Percentiles rank a stretch among this genome's conserved stretches.
Conservation (phyloP, 2,113 vertebrate genomes). For the Onychostruthus taczanowskii region DNA sequence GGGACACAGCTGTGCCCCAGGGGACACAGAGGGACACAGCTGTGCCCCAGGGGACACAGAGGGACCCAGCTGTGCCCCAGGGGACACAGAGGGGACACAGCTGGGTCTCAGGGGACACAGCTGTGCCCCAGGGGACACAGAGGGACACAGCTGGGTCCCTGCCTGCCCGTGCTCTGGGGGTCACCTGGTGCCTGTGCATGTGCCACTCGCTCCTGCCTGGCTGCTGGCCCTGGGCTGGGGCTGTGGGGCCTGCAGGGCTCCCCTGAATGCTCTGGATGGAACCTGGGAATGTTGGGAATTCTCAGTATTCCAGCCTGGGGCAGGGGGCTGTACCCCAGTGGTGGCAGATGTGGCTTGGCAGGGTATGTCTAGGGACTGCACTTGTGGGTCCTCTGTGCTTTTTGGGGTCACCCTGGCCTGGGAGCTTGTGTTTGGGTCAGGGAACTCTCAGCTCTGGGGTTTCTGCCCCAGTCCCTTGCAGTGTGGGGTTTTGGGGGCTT, state of each 20-base stretch:
- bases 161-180: neutral
- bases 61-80: neutral
- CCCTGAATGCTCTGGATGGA: fast-evolving
- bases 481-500: neutral
- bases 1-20: neutral
- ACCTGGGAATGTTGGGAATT: neutral
- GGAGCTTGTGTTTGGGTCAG: neutral
- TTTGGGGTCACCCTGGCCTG: neutral
- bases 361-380: neutral
- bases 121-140: neutral
- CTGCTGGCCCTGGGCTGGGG: neutral
- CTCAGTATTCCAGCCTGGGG: neutral
- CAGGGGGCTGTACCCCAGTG: fast-evolving
- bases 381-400: neutral
- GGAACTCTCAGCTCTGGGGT: neutral
- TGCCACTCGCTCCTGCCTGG: neutral
- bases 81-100: neutral
- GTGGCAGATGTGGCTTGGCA: neutral
- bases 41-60: neutral
- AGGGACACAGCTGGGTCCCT: neutral
- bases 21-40: neutral
- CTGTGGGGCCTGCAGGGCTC: neutral
- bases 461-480: neutral
- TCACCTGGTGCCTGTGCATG: neutral
- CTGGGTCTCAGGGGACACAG: neutral